Conservation (phyloP, 2,888 invertebrate species). For the Ctena decussata region DNA sequence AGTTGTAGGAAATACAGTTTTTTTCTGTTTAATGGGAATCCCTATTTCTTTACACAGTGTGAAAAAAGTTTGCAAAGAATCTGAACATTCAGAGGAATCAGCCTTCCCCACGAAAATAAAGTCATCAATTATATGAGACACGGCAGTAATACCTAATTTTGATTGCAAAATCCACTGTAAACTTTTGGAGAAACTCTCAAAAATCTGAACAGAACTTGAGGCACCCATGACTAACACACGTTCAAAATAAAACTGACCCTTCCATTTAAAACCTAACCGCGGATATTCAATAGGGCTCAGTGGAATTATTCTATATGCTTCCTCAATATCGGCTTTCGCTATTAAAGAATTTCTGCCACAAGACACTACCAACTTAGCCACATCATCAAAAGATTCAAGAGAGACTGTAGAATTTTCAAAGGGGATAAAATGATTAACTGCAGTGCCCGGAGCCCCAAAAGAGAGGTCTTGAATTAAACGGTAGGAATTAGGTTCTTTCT, state of each 20-base stretch:
- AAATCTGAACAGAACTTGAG: constrained; percentile 46
- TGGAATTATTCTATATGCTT: constrained; percentile 57
- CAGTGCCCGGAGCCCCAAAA: constrained; percentile 15
- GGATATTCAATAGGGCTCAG: constrained; percentile 49
- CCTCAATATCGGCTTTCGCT: constrained; percentile 60
- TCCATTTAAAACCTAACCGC: constrained; percentile 49
- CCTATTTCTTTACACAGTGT: neutral
- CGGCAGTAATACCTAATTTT: neutral
- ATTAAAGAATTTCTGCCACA: constrained; percentile 30
- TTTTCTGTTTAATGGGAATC: constrained; percentile 34
- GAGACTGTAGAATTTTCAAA: constrained; percentile 30
- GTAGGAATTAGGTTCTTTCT: constrained; percentile 19
- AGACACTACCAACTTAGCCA: constrained; percentile 17
- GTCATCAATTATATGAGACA: constrained; percentile 28
- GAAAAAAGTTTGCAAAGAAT: neutral
- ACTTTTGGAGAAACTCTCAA: constrained; percentile 38
- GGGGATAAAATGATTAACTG: constrained; percentile 47
- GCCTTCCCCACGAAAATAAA: constrained; percentile 32
- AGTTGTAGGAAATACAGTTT: constrained; percentile 13
- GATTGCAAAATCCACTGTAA: too few species aligned
- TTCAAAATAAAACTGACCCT: constrained; percentile 46
- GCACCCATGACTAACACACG: constrained; percentile 54
- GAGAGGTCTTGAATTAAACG: constrained; percentile 57
- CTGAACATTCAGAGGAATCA: constrained; percentile 1
- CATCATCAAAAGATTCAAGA: constrained; percentile 46